Conservation (phyloP, 2,797 vertebrate genomes). For the Lacerta agilis region DNA sequence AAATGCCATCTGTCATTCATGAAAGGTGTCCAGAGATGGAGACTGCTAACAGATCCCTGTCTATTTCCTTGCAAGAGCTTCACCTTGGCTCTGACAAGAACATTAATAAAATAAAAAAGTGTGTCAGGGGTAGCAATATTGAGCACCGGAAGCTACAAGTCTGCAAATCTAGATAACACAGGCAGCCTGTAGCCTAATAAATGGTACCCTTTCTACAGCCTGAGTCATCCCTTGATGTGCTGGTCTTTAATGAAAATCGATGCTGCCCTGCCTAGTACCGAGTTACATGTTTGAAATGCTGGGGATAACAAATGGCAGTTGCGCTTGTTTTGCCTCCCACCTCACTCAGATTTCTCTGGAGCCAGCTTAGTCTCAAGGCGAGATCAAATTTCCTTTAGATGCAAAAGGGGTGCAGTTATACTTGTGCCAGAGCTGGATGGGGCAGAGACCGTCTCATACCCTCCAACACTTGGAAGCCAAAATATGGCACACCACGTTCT, state of each 20-base stretch:
- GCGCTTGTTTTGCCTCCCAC: fast-evolving
- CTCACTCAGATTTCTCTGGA: fast-evolving
- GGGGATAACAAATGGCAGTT: not conserved
- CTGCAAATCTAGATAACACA: not conserved
- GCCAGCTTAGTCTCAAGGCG: not conserved
- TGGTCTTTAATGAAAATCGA: not conserved
- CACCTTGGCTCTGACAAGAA: constrained; percentile 5
- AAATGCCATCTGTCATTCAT: not conserved
- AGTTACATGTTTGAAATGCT: not conserved
- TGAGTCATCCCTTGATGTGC: not conserved
- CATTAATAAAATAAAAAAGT: not conserved
- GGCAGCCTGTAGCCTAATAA: not conserved
- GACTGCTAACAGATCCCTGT: not conserved
- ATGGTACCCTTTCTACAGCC: not conserved
- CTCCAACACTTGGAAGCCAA: no score
- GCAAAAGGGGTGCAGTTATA: not conserved
- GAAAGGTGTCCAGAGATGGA: not conserved
- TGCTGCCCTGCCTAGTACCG: not conserved
- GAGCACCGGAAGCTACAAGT: not conserved
- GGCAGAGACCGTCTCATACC: no score
- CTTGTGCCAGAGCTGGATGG: not conserved
- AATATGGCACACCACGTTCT: no score
- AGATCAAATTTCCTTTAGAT: not conserved
- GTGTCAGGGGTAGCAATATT: no score
- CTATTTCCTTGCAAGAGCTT: not conserved